Evolutionary conservation across 2,888 invertebrate genomes (phyloP), one percentile per base, ranked within the genome.

Genomic region (Rhimphoctona megacephalus): DNA sequence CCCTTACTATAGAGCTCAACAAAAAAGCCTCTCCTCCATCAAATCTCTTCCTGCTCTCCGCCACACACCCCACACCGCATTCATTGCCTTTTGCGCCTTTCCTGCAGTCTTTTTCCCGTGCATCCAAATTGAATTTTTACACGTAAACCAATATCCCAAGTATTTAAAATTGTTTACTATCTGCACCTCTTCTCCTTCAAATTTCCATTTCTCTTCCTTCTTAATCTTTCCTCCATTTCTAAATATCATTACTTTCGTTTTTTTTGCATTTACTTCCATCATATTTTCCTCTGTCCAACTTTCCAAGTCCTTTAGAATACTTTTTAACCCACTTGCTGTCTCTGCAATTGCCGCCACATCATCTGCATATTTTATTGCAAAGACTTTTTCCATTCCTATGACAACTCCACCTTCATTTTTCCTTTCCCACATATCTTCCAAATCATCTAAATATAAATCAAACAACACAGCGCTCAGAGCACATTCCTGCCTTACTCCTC

Each of bases 401-500:
- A 73, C 72, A 0, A 36, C n/a, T 52, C 81, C 69, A 57, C 85
- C 67, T 17, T 81, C 69, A 46, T 81, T 72, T 17, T 19, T 78
- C 39, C 66, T 86, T 49, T 77, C 70, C 86, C 74, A 81, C 14
- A 61, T 54, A 22, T 78, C 61, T 7, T 46, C 67, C n/a, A 73
- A 22, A 39, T 36, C 73, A 36, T 73, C 54, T 39, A 85, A 77
- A 67, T 84, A 87, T 6, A 89, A 30, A 11, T 78, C 76, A 64
- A 89, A 89, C 17, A 84, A 14, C 2, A 83, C 17, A 7, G 85
- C 76, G 69, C 87, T 87, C 14, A 88, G 39, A 2, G 81, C 74
- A 36, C 88, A 89, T 0, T 88, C 88, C 25, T 89, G 84, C n/a
- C 85, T 87, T 0, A 89, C 82, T 25, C 88, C 88, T 30, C 43